Evolutionary conservation across 2,113 vertebrate species (phyloP), one percentile per base, ranked within the genome.

Genomic region (Centropus unirufus): DNA sequence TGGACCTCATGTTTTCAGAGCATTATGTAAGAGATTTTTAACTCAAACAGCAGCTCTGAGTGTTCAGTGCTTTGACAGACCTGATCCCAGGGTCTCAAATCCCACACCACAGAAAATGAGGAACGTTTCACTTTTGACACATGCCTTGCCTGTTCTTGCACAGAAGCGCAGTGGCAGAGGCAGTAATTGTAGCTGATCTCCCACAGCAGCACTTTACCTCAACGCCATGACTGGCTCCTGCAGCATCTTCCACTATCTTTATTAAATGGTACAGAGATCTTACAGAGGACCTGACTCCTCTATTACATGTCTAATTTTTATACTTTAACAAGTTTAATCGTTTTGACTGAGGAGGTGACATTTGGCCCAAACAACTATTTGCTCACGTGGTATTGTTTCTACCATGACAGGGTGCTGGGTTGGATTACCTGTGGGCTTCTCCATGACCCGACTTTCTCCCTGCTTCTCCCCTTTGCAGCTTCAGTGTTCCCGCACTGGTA

Each of bases 361-460:
- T 66, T 42, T 66, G 40, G 14, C n/a, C 19, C n/a, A 84, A 84
- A 46, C 0, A 44, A 46, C 6, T 13, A 0, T 76, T 72, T 0
- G 0, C 51, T 78, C 29, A 29, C 7, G 10, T 0, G 1, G 2
- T 20, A 17, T 57, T 62, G 17, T 44, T 66, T 54, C 40, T 59
- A 51, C 34, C 44, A 27, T 0, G 0, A 7, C 2, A 1, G 3
- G 8, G 2, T 75, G 22, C 19, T 82, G 42, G 9, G 12, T 14
- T 78, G 52, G 27, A 58, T 58, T 46, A 18, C 6, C 20, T 62
- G 20, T 66, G 85, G 29, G 11, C 10, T 82, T 69, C 49, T 54
- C 34, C 34, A 36, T 36, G 40, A n/a, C 9, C 29, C 52, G 40
- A 18, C 29, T 46, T 72, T 66, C 29, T 55, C 11, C 27, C 77